Evolutionary conservation across 1,140 invertebrate genomes (phyloP).

Genomic region (Eriocheir sinensis): DNA sequence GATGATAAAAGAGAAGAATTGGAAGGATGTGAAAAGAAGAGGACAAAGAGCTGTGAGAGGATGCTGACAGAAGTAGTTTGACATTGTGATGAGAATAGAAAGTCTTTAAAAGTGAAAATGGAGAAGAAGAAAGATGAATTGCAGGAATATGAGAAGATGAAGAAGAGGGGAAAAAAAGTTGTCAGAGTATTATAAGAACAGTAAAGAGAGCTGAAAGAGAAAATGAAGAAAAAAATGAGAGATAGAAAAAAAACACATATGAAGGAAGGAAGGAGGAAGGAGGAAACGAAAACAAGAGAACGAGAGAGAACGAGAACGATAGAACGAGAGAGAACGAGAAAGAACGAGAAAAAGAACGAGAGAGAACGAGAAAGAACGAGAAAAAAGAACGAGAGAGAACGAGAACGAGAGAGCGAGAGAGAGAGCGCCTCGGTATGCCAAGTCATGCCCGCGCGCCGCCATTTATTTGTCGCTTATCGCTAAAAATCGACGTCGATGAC

Average conservation of each 20-base stretch:
- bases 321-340: background rate
- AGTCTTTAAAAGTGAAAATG: too few relatives aligned
- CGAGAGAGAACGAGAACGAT: background rate
- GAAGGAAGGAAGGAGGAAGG: background rate
- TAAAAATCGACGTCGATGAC: conserved; percentile 47
- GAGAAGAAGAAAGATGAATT: too few relatives aligned
- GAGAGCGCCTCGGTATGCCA: background rate
- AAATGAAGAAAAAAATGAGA: background rate
- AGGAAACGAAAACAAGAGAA: background rate
- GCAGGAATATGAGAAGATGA: too few relatives aligned
- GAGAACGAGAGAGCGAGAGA: conserved; percentile 12
- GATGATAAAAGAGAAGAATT: too few relatives aligned
- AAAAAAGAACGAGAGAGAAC: background rate
- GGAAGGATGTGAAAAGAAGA: too few relatives aligned
- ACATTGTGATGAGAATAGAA: too few relatives aligned
- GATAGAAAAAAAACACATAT: background rate
- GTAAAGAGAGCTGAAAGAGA: background rate
- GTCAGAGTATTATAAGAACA: background rate
- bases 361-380: too few relatives aligned
- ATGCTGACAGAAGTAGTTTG: too few relatives aligned
- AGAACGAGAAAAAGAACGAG: background rate
- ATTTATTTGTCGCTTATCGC: conserved; percentile 54
- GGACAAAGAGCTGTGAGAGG: too few relatives aligned
- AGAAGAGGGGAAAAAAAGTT: too few relatives aligned
- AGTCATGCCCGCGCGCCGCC: background rate